Evolutionary conservation across 1,140 invertebrate species (phyloP).

Genomic region (Amyelois transitella): DNA sequence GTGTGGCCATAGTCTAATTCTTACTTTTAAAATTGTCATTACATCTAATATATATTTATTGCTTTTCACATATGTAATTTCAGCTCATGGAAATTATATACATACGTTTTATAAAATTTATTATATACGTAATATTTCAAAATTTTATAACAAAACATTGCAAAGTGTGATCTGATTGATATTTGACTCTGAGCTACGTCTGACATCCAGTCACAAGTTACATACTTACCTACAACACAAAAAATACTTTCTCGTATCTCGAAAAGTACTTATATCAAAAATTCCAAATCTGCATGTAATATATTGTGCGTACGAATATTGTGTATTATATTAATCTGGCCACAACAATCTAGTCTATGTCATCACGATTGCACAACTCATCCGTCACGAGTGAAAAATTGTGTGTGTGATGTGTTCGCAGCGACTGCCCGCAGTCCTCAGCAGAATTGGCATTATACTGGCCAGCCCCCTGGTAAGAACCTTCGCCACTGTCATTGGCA

Average conservation of each 20-base stretch:
- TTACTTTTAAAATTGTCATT: neutral
- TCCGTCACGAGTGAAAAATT: constrained; percentile 69
- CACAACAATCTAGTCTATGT: constrained; percentile 67
- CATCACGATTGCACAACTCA: constrained; percentile 61
- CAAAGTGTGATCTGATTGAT: constrained; percentile 30
- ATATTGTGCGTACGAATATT: neutral
- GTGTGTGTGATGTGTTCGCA: constrained; percentile 82
- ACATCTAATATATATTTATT: neutral
- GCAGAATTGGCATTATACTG: constrained; percentile 94
- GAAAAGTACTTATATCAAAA: neutral
- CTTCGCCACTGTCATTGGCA: constrained; percentile 69
- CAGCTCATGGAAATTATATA: too few relatives aligned
- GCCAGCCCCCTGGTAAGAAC: constrained; percentile 93
- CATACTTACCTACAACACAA: too few relatives aligned
- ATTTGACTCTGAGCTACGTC: neutral
- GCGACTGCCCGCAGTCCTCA: constrained; percentile 92
- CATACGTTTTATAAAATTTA: too few relatives aligned
- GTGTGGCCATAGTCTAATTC: constrained; percentile 50
- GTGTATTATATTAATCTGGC: constrained; percentile 31
- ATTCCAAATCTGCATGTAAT: neutral
- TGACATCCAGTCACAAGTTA: too few relatives aligned
- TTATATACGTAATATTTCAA: neutral
- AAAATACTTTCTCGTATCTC: too few relatives aligned
- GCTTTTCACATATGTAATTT: too few relatives aligned
- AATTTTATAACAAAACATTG: constrained; percentile 52